A percentile compares a stretch with the other conserved stretches of the same genome.
phyloP scores from a whole-genome alignment of 2,113 vertebrate genomes.

The Petaurus breviceps region DNA sequence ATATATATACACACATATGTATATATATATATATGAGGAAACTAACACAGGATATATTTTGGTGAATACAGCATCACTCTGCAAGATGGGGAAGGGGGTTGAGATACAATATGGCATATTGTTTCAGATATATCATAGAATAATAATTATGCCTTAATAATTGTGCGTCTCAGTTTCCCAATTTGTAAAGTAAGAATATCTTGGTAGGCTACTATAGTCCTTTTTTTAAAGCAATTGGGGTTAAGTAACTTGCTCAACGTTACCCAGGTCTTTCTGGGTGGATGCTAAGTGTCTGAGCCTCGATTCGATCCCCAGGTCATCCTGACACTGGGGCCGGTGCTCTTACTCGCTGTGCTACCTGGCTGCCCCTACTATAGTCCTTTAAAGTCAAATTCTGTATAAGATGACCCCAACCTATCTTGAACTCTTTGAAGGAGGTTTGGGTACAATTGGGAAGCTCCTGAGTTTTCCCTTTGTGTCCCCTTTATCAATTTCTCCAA shows the following conservation, averaged over 20 bases:
- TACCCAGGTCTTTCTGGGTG: too few relatives aligned
- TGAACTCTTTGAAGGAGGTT: not conserved
- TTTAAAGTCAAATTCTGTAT: slow-evolving; percentile 28
- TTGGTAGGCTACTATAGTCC: slow-evolving; percentile 35
- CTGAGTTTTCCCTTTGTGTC: not conserved
- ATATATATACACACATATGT: too few relatives aligned
- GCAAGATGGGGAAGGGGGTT: not conserved
- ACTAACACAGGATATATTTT: not conserved
- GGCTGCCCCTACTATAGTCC: slow-evolving; percentile 28
- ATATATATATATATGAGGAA: not conserved
- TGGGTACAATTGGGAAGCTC: not conserved
- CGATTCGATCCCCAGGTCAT: too few relatives aligned
- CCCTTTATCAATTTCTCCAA: not conserved
- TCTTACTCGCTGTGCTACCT: too few relatives aligned
- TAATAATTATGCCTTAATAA: slow-evolving; percentile 2
- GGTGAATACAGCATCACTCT: not conserved
- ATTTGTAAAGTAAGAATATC: slow-evolving; percentile 11
- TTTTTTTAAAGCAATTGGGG: too few relatives aligned
- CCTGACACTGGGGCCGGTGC: too few relatives aligned
- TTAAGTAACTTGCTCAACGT: too few relatives aligned
- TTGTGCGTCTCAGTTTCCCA: slow-evolving; percentile 24
- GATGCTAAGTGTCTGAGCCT: too few relatives aligned
- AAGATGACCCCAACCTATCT: not conserved
- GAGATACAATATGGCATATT: slow-evolving; percentile 6
- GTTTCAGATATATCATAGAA: slow-evolving; percentile 33